Conservation (phyloP, 2,113 vertebrate genomes). For the Procavia capensis region DNA sequence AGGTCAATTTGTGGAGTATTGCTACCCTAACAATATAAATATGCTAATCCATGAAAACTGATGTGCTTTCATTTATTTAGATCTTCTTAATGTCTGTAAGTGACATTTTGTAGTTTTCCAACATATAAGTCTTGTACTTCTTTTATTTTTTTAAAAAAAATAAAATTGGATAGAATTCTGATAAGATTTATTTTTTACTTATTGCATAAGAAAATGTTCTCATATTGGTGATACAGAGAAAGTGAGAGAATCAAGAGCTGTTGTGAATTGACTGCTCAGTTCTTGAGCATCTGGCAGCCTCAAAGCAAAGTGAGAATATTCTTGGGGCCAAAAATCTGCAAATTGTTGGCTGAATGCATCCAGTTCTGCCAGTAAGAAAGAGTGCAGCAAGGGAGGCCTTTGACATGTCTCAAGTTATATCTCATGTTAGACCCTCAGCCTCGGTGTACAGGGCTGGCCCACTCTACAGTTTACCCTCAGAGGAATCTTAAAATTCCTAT, state of each 20-base stretch:
- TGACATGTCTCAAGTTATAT: not conserved
- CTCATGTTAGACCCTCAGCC: not conserved
- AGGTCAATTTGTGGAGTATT: not conserved
- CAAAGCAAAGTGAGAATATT: not conserved
- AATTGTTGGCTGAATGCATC: not conserved
- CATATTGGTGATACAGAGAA: not conserved
- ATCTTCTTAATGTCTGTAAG: not conserved
- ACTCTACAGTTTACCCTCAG: not conserved
- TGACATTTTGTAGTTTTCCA: not conserved
- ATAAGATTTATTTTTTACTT: not conserved
- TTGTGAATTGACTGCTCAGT: not conserved
- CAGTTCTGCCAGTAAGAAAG: not conserved
- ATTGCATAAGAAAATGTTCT: not conserved
- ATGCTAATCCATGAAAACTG: not conserved
- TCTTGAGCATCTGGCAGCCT: not conserved
- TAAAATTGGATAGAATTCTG: not conserved
- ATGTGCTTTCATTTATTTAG: not conserved
- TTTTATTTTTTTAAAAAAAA: not conserved
- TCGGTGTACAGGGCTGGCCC: not conserved
- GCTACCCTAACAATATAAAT: not conserved
- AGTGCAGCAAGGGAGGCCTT: not conserved
- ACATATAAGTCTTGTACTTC: not conserved
- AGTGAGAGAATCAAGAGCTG: not conserved
- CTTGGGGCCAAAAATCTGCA: not conserved
- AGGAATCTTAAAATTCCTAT: not conserved